Conservation (phyloP, 2,888 invertebrate species). For the Auanema freiburgensis region DNA sequence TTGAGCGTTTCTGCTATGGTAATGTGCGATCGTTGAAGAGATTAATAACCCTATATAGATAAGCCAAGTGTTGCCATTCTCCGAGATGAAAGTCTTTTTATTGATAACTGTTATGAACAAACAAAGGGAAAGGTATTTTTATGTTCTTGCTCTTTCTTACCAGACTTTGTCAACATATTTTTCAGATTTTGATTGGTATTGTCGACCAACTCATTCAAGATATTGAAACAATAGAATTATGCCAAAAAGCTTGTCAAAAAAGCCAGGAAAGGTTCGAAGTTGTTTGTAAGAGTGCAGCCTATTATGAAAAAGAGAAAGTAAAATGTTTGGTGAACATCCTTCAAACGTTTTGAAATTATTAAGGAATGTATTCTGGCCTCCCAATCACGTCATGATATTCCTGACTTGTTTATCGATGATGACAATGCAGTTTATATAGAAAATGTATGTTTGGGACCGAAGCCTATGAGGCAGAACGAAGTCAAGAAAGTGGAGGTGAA, state of each 20-base stretch:
- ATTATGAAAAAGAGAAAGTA: slow-evolving; percentile 50
- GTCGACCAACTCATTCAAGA: slow-evolving; percentile 51
- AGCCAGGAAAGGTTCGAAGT: slow-evolving; percentile 35
- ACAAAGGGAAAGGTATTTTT: slow-evolving; percentile 16
- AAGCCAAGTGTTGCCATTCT: slow-evolving; percentile 19
- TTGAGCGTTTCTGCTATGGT: too few species aligned
- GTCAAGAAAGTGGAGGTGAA: slow-evolving; percentile 16
- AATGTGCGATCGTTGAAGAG: too few species aligned
- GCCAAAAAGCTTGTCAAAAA: slow-evolving; percentile 39
- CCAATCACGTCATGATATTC: slow-evolving; percentile 42
- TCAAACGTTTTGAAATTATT: neutral
- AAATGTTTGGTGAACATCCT: neutral
- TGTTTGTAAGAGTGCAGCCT: slow-evolving; percentile 50
- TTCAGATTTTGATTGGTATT: slow-evolving; percentile 46
- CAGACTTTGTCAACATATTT: neutral
- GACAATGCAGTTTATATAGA: slow-evolving; percentile 48
- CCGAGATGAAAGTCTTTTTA: slow-evolving; percentile 14
- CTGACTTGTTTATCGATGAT: slow-evolving; percentile 51
- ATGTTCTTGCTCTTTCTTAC: too few species aligned
- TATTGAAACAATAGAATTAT: slow-evolving; percentile 33
- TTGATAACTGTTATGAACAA: slow-evolving; percentile 12
- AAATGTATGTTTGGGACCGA: slow-evolving; percentile 33
- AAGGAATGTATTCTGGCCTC: slow-evolving; percentile 53
- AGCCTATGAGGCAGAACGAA: slow-evolving; percentile 19
- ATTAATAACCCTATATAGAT: slow-evolving; percentile 6